Base-by-base conservation (phyloP, 1,140 invertebrate species). In the Lucilia sericata region DNA sequence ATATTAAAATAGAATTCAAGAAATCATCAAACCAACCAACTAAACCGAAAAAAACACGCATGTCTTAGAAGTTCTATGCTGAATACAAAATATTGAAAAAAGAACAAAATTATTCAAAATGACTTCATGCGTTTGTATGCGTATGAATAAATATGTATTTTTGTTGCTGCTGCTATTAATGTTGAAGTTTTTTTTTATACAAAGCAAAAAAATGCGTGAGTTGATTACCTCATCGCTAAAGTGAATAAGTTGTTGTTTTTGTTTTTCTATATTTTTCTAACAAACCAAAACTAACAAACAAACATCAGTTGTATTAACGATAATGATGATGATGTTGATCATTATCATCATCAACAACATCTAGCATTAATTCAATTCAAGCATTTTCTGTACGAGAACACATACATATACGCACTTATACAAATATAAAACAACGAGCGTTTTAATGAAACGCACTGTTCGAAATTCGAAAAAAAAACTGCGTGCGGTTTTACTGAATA, bases 161-260 rank as follows among this genome's bases (percentile, higher is more conserved):
- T 3, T 30, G 25, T 21, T 70, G 65, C 9, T 70, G 65, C 19
- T 70, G 65, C 19, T 70, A 5, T 70, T 21, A 10, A 21, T 70
- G 7, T 70, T 70, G 7, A 21, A 12, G 25, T 30, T 19, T 25
- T 25, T n/a, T 60, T n/a, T 60, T 60, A 2, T 7, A 60, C 13
- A 60, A n/a, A 60, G 55, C 13, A 60, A 17, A 60, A 60, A 70
- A 21, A 70, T 70, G 65, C 65, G 65, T 70, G 21, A 70, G n/a
- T 70, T 70, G 65, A 70, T 70, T 70, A 70, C 65, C 65, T 70
- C 65, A 70, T 70, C 65, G 65, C 65, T 25, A 70, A n/a, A 70
- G 21, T 70, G 65, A 21, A 12, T 70, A 21, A 17, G n/a, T 70
- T 60, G 55, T 60, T 60, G 55, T 60, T 42, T 60, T 60, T 60